Conservation (phyloP, 2,113 vertebrate genomes). For the Bombycilla garrulus region DNA sequence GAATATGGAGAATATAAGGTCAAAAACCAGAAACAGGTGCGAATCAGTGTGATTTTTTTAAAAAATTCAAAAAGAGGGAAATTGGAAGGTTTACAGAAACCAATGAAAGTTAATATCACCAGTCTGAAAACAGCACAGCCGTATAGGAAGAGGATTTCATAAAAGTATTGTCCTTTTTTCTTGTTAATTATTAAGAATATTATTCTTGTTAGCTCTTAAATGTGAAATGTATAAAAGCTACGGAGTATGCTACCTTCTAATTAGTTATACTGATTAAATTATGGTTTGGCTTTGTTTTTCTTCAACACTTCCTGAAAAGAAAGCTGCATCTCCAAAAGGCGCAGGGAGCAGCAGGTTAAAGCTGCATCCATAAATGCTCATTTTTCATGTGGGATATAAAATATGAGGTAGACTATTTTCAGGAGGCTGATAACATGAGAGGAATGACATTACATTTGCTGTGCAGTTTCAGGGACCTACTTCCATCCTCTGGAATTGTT, state of each 20-base stretch:
- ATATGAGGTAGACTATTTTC: not conserved
- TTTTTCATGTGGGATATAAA: not conserved
- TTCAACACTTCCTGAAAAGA: not conserved
- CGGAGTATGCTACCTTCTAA: not conserved
- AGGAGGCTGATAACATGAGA: not conserved
- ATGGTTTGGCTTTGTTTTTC: not conserved
- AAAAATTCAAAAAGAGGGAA: not conserved
- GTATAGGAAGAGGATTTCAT: not conserved
- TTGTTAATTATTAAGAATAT: not conserved
- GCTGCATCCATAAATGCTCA: not conserved
- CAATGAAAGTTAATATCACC: not conserved
- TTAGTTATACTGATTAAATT: not conserved
- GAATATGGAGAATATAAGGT: not conserved
- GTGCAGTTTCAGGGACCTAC: not conserved
- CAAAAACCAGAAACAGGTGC: not conserved
- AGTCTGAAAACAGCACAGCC: not conserved
- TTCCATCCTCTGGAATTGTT: not conserved
- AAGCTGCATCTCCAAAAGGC: not conserved
- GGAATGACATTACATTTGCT: conserved; percentile 25
- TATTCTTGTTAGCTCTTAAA: not conserved
- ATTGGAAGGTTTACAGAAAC: not conserved
- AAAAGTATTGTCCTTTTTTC: not conserved
- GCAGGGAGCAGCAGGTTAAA: not conserved
- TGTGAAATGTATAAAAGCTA: not conserved
- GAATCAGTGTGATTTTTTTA: not conserved